Percentiles rank a stretch among this genome's conserved stretches.
These are phyloP conservation scores for Maccullochella peelii DNA, from an alignment of 2,113 vertebrate genomes.

Conservation along the genomic window DNA sequence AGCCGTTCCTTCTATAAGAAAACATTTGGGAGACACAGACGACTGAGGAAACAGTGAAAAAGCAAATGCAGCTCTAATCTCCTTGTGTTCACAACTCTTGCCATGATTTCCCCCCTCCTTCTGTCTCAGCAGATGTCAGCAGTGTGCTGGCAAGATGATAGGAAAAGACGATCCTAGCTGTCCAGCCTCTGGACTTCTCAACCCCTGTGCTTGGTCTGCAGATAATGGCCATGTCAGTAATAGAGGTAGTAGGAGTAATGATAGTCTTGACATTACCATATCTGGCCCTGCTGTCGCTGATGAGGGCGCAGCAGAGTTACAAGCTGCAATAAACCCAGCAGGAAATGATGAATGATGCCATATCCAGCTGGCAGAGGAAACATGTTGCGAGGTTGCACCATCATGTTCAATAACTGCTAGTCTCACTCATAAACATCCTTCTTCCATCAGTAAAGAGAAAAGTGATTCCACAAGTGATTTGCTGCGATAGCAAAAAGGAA, in stretches of 20 bases:
- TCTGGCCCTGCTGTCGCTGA: conserved; percentile 41
- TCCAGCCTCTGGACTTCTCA: background rate
- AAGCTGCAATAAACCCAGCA: conserved; percentile 39
- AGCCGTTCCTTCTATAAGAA: background rate
- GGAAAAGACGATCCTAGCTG: background rate
- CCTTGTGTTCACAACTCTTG: background rate
- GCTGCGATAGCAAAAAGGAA: background rate
- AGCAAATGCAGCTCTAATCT: background rate
- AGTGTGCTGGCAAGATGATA: background rate
- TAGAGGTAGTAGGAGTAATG: conserved; percentile 9
- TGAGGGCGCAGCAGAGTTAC: conserved; percentile 19
- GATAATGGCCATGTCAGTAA: conserved; percentile 9
- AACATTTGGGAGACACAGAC: conserved; percentile 1
- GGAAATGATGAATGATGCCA: conserved; percentile 48
- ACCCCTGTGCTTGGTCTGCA: conserved; percentile 3
- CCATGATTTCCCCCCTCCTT: background rate
- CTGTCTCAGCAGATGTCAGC: conserved; percentile 23
- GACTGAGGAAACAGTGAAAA: conserved; percentile 1
- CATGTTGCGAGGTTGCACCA: conserved; percentile 11
- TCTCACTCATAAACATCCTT: conserved; percentile 38
- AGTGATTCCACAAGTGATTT: conserved; percentile 1
- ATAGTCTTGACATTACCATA: conserved; percentile 27
- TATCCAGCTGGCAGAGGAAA: conserved; percentile 36
- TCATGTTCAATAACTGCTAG: conserved; percentile 32
- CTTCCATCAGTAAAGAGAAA: background rate